Evolutionary conservation across 2,888 invertebrate species (phyloP), one percentile per base, ranked within the genome.

Genomic region (Geotrupes spiniger): DNA sequence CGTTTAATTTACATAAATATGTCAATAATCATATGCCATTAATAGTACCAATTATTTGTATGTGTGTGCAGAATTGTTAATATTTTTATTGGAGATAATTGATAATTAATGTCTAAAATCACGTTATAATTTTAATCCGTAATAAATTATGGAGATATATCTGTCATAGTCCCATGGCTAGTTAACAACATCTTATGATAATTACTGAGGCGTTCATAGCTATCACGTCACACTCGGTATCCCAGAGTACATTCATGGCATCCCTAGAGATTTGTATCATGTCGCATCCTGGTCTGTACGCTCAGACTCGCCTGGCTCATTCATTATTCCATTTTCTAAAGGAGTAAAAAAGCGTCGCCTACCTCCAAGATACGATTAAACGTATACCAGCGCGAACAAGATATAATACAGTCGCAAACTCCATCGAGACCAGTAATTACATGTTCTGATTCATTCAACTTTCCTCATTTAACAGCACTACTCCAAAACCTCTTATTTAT

Each of bases 251-350:
- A 41, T 41, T 41, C 28, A 28, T 41, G 26, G 28, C 14, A 27
- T 10, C 27, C 8, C 26, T 27, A 21, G 15, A 41, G 26, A 41
- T 27, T 12, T 14, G 21, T 21, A 21, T 21, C 21, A 16, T 36
- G 17, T 36, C 11, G 36, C 36, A 9, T 12, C 14, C 15, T 12
- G 36, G 36, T 36, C 36, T 16, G 17, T 12, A 14, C 36, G 17
- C 40, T 12, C 12, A 31, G 21, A 16, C 10, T 28, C 33, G 28
- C 31, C 12, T 38, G 26, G 39, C 49, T 44, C 53, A 53, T 53
- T 56, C 53, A 53, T 56, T 53, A 56, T 56, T 56, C 56, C 45
- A 53, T 53, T 53, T 56, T 42, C 42, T 44, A 42, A 46, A 46
- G 46, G 37, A 33, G 45, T 46, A 46, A 49, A 42, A 47, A 41